These are phyloP conservation scores for Bombyx mori DNA, from an alignment of 1,140 invertebrate species.

Conservation along the genomic window ASM3026992v2 NC_085115.1:7757501-7758000, in stretches of 20 bases:
- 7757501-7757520: constrained; percentile 41
- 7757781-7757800: constrained; percentile 17
- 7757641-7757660: constrained; percentile 16
- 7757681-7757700: constrained; percentile 7
- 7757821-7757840: constrained; percentile 12
- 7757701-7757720: not conserved
- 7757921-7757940: constrained; percentile 24
- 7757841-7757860: constrained; percentile 13
- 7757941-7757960: constrained; percentile 25
- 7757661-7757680: constrained; percentile 4
- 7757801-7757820: constrained; percentile 17
- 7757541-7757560: constrained; percentile 45
- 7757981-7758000: constrained; percentile 31
- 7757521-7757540: constrained; percentile 59
- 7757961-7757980: constrained; percentile 39
- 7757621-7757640: constrained; percentile 39
- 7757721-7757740: not conserved
- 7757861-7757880: not conserved
- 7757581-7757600: constrained; percentile 35
- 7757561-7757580: constrained; percentile 28
- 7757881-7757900: not conserved
- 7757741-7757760: constrained; percentile 7
- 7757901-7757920: constrained; percentile 19
- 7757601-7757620: constrained; percentile 57
- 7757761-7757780: constrained; percentile 19